phyloP scores from a whole-genome alignment of 1,140 invertebrate genomes.

The Theocolax elegans region DNA sequence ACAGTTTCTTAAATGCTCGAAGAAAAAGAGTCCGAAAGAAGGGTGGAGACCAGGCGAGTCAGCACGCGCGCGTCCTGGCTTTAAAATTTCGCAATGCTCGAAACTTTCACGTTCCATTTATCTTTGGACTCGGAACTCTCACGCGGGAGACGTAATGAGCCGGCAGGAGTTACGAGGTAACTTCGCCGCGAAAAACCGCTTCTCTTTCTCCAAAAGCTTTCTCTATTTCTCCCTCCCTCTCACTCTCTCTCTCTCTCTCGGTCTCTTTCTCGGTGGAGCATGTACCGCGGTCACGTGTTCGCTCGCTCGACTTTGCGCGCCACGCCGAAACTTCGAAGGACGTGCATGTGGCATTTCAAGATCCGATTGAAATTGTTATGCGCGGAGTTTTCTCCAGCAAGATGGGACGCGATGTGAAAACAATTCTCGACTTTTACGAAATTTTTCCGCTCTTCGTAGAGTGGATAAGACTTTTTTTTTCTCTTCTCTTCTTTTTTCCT shows the following conservation, averaged over 20 bases:
- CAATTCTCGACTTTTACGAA: constrained; percentile 32
- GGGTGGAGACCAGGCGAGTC: constrained; percentile 11
- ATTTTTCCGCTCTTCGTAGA: too few species aligned
- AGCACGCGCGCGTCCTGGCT: constrained; percentile 37
- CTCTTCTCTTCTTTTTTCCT: too few species aligned
- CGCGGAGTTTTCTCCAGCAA: constrained; percentile 29
- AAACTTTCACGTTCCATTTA: constrained; percentile 50
- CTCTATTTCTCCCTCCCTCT: neutral
- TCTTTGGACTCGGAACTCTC: constrained; percentile 47
- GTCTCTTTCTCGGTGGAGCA: neutral
- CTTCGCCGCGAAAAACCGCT: constrained; percentile 42
- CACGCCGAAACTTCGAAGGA: constrained; percentile 29
- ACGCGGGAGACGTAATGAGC: constrained; percentile 45
- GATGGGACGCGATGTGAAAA: constrained; percentile 29
- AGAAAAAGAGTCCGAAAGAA: constrained; percentile 7
- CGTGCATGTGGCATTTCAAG: constrained; percentile 44
- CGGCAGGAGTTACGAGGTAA: constrained; percentile 46
- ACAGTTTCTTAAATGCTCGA: neutral
- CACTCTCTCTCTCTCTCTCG: neutral
- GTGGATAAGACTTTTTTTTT: neutral
- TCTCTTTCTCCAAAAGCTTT: too few species aligned
- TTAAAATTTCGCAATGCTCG: constrained; percentile 48
- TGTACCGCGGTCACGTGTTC: constrained; percentile 35
- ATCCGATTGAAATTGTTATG: constrained; percentile 45
- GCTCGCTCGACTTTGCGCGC: constrained; percentile 24